Base-by-base conservation (phyloP, 2,113 vertebrate genomes). In the Acrocephalus arundinaceus region DNA sequence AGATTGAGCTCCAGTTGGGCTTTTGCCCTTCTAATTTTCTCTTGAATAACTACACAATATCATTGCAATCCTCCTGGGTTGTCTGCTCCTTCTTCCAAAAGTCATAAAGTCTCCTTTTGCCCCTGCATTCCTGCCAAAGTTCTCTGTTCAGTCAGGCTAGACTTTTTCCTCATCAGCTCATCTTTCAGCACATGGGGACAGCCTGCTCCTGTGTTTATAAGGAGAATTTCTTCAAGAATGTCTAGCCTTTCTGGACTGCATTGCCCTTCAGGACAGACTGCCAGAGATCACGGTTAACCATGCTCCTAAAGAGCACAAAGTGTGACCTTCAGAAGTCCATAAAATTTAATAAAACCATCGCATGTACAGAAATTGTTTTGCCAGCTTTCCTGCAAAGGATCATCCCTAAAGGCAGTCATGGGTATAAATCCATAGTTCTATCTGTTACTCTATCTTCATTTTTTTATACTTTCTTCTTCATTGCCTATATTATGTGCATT, bases 111-210 rank as follows among this genome's bases (percentile, higher is more conserved):
- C 15, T 58, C 9, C 10, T 61, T 61, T 51, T 43, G 13, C 25
- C 8, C 7, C 15, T 24, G 5, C 4, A 24, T 51, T 45, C 24
- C 51, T 59, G 27, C 4, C 27, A 55, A 62, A 74, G 11, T 12
- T 48, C 11, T 45, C 49, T 49, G 9, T 45, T 59, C 30, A n/a
- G 19, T 4, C 22, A 58, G 19, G 5, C 6, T 3, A 2, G 7
- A 59, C 19, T 74, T 84, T 31, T 74, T 55, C 12, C 23, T n/a
- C 1, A 0, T 15, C 3, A 4, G 6, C 5, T 59, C 15, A 5
- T 75, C 37, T 61, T 85, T 76, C 5, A 10, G 23, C 11, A n/a
- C 7, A 31, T 0, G 0, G 22, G 22, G 3, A 70, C 3, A 7
- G 6, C 11, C 51, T 75, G 16, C 12, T 79, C 11, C 49, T 71